Base-by-base conservation (phyloP, 2,888 invertebrate genomes). In the Papilio elwesi region DNA sequence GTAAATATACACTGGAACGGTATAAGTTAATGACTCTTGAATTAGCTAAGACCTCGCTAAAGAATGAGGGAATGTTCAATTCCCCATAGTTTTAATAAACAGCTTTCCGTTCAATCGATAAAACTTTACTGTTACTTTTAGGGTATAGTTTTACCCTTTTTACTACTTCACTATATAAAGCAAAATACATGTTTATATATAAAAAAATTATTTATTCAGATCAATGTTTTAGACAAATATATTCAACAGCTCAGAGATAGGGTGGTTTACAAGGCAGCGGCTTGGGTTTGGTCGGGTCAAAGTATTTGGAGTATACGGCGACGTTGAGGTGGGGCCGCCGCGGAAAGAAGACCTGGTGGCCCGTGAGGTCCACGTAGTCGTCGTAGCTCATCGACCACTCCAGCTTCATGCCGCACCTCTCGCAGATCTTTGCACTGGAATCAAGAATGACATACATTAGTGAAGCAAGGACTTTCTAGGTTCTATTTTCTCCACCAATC, bases 321-420 rank as follows among this genome's bases (percentile, higher is more conserved):
- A 92, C 91, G 0, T 84, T 81, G 11, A 82, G 83, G 74, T 95
- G 94, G 0, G 95, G 95, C 0, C 89, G 80, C 0, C 94, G 86
- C 0, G 95, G 94, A 75, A 87, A 92, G 82, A 95, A 94, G 16
- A 95, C 89, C 0, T 91, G 89, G 74, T 90, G 87, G 0, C 94
- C 90, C 38, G 89, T 82, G 13, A 85, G 83, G 74, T 94, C 94
- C 0, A 94, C 83, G 75, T 93, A 95, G 0, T 94, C 91, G 0
- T 88, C 83, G 76, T 94, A 95, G 1, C 94, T 86, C 85, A 95
- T 92, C 47, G 91, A 86, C 86, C 93, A 93, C 2, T 87, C 89
- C 10, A 84, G 79, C 74, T 90, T 87, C 94, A 95, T 94, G 13
- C 90, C 91, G 66, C 90, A 81, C 68, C 87, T 90, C 78, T 94